Evolutionary conservation across 1,140 invertebrate genomes (phyloP).

Genomic region (Lepidostoma basale): DNA sequence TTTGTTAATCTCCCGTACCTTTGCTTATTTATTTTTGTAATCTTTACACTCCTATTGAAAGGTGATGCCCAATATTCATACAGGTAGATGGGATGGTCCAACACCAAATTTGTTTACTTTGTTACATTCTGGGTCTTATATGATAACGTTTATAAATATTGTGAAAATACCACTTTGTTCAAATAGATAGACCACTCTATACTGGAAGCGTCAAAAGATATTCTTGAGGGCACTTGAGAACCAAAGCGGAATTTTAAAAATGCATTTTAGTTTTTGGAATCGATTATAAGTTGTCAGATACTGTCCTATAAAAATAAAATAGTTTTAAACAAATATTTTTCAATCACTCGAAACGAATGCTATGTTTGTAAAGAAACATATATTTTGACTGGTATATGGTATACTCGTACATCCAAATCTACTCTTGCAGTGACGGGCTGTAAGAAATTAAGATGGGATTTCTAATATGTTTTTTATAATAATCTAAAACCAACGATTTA

Average conservation of each 20-base stretch:
- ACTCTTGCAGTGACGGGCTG: background rate
- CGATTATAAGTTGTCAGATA: background rate
- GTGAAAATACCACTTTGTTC: background rate
- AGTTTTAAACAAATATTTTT: background rate
- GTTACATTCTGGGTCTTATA: constrained; percentile 2
- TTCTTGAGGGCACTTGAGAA: background rate
- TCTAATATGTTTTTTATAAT: background rate
- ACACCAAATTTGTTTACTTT: constrained; percentile 11
- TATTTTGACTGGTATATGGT: background rate
- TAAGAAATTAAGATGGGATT: background rate
- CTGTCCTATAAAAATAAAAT: constrained; percentile 5
- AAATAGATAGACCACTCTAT: background rate
- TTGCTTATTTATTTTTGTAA: background rate
- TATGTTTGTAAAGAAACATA: background rate
- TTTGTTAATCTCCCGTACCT: background rate
- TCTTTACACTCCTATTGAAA: no score
- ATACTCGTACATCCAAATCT: background rate
- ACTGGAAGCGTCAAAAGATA: background rate
- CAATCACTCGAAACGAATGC: background rate
- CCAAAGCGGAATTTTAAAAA: constrained; percentile 8
- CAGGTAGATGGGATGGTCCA: no score
- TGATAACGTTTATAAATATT: background rate
- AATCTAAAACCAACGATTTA: background rate
- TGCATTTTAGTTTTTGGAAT: background rate
- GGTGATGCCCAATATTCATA: no score